phyloP scores from a whole-genome alignment of 1,140 invertebrate genomes.

The Zaprionus ornatus region DNA sequence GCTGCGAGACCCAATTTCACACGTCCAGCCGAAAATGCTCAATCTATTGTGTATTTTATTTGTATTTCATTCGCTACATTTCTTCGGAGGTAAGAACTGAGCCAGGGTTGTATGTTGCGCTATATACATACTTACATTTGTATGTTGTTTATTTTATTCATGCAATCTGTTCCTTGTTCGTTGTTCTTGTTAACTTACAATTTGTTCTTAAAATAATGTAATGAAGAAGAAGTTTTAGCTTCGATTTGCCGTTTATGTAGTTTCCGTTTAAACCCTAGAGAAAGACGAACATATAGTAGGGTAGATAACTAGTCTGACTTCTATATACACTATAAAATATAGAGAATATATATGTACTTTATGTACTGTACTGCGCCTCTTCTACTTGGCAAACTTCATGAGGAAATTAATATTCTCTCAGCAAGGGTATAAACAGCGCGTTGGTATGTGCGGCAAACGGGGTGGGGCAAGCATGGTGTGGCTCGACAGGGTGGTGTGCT shows the following conservation, averaged over 20 bases:
- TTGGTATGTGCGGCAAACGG: not conserved
- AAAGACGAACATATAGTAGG: too few relatives aligned
- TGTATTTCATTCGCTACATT: too few relatives aligned
- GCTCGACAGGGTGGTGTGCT: not conserved
- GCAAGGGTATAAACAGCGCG: not conserved
- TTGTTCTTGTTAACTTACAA: too few relatives aligned
- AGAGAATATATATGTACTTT: too few relatives aligned
- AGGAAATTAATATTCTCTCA: not conserved
- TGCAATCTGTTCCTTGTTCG: not conserved
- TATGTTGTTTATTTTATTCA: not conserved
- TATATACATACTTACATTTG: not conserved
- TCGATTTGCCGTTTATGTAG: too few relatives aligned
- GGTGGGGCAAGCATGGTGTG: not conserved
- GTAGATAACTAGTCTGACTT: too few relatives aligned
- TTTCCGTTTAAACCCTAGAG: too few relatives aligned
- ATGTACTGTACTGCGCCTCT: too few relatives aligned
- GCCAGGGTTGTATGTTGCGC: not conserved
- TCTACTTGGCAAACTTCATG: not conserved
- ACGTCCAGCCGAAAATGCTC: constrained; percentile 61
- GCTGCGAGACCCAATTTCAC: not conserved
- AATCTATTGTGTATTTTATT: constrained; percentile 64
- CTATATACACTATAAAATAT: too few relatives aligned
- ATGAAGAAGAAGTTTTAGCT: too few relatives aligned
- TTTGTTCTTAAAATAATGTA: too few relatives aligned
- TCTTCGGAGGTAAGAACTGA: not conserved